Percentiles rank a stretch among this genome's conserved stretches.
phyloP scores from a whole-genome alignment of 2,888 invertebrate species.

The Belgica antarctica region DNA sequence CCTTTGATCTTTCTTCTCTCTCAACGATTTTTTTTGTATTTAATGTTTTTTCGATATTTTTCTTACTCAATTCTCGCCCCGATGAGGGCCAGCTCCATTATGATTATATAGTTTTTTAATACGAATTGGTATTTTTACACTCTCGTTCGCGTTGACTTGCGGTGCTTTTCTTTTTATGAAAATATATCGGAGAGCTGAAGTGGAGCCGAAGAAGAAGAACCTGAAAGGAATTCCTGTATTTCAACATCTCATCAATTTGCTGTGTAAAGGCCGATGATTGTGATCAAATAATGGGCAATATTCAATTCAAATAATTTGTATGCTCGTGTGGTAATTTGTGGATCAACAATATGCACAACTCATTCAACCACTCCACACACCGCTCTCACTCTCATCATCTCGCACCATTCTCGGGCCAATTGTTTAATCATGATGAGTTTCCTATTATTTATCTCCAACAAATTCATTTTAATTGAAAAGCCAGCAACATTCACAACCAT shows the following conservation, averaged over 20 bases:
- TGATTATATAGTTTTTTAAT: conserved; percentile 43
- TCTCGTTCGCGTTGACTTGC: conserved; percentile 29
- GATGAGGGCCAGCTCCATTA: conserved; percentile 31
- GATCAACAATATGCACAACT: conserved; percentile 28
- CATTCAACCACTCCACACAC: no score
- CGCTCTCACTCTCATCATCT: no score
- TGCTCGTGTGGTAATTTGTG: conserved; percentile 24
- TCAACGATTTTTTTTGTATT: no score
- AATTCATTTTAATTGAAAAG: conserved; percentile 5
- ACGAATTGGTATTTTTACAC: conserved; percentile 43
- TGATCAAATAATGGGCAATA: conserved; percentile 31
- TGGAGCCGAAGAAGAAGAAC: background rate
- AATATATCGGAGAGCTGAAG: no score
- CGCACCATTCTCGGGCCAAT: conserved; percentile 1
- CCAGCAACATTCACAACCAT: background rate
- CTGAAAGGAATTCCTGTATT: conserved; percentile 28
- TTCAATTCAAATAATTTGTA: conserved; percentile 27
- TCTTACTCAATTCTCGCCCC: conserved; percentile 32
- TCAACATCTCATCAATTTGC: conserved; percentile 43
- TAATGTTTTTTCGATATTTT: conserved; percentile 37
- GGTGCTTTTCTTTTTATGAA: conserved; percentile 17
- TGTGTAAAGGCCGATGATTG: conserved; percentile 22
- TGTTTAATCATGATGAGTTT: conserved; percentile 21
- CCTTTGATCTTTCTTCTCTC: conserved; percentile 42
- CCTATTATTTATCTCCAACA: conserved; percentile 6